Evolutionary conservation across 1,140 invertebrate species (phyloP).

Genomic region (Aradophagus sp.): DNA sequence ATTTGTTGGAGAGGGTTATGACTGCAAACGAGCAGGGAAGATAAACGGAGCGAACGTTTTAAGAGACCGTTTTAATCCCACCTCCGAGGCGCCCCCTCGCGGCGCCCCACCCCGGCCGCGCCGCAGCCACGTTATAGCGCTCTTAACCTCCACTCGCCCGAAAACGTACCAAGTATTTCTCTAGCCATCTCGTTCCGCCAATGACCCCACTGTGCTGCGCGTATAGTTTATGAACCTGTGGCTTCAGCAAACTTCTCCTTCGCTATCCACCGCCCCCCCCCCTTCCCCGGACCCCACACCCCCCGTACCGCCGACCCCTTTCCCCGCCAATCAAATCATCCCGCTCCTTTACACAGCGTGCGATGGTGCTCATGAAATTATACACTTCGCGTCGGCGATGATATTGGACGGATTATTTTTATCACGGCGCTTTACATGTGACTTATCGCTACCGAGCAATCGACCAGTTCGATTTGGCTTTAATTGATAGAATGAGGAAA

Average conservation of each 20-base stretch:
- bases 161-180: conserved; percentile 54
- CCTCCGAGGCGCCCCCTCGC: conserved; percentile 6
- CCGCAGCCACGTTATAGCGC: conserved; percentile 42
- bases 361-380: too few species aligned
- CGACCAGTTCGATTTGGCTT: too few species aligned
- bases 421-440: too few species aligned
- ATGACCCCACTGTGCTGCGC: conserved; percentile 55
- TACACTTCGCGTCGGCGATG: too few species aligned
- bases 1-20: conserved; percentile 58
- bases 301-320: background rate
- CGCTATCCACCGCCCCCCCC: background rate
- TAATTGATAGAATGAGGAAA: too few species aligned
- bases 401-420: too few species aligned
- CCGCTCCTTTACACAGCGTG: too few species aligned
- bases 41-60: conserved; percentile 56
- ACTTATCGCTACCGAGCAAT: too few species aligned
- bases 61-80: conserved; percentile 61
- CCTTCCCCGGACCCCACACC: background rate
- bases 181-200: conserved; percentile 56
- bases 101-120: conserved; percentile 1
- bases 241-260: conserved; percentile 54
- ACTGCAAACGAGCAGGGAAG: conserved; percentile 60
- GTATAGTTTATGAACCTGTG: conserved; percentile 68
- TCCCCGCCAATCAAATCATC: too few species aligned
- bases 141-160: conserved; percentile 58